phyloP scores from a whole-genome alignment of 1,140 invertebrate genomes.

The Drosophila punjabiensis region DNA sequence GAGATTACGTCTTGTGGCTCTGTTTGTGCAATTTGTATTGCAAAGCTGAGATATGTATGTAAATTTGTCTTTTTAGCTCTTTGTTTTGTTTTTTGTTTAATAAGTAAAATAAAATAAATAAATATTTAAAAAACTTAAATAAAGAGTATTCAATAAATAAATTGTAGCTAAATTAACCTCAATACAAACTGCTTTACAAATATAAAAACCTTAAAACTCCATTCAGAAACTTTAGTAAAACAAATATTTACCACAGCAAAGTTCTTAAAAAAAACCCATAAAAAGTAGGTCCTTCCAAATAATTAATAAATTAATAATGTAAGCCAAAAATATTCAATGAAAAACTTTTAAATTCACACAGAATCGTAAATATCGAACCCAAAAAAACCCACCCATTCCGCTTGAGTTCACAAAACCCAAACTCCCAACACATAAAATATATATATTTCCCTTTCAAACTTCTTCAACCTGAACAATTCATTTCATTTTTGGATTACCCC shows the following conservation, averaged over 20 bases:
- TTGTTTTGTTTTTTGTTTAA: neutral
- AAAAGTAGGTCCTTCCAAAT: neutral
- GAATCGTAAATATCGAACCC: neutral
- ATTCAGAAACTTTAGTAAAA: too few relatives aligned
- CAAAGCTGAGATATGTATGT: slow-evolving; percentile 41
- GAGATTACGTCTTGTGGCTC: slow-evolving; percentile 17
- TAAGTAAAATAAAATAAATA: neutral
- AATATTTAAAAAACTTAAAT: neutral
- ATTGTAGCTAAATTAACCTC: neutral
- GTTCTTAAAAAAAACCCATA: neutral
- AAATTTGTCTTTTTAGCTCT: slow-evolving; percentile 41
- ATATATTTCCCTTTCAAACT: slow-evolving; percentile 23
- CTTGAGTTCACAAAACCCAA: slow-evolving; percentile 9
- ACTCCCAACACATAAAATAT: neutral
- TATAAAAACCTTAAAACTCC: neutral
- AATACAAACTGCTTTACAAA: neutral
- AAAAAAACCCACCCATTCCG: slow-evolving; percentile 7
- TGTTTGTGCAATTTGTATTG: slow-evolving; percentile 53
- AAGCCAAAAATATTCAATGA: neutral
- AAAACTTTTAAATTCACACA: neutral
- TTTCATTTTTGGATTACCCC: slow-evolving; percentile 39
- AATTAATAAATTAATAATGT: neutral
- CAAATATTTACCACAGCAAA: neutral
- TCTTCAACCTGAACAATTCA: slow-evolving; percentile 31
- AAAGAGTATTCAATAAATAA: neutral